phyloP scores from a whole-genome alignment of 1,140 invertebrate species.

The Temnothorax curvispinosus region DNA sequence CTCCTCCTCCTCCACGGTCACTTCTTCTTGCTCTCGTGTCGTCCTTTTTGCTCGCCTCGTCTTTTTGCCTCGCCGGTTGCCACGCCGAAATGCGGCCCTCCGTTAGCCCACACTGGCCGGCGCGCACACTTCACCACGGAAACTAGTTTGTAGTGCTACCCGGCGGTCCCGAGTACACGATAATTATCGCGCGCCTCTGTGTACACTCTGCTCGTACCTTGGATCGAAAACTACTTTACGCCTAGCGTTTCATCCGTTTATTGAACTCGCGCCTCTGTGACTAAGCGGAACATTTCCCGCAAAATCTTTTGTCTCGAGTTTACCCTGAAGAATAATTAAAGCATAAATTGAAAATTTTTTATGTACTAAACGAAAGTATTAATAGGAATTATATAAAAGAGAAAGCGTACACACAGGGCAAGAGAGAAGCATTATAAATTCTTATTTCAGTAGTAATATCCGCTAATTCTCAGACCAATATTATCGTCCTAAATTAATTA shows the following conservation, averaged over 20 bases:
- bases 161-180: slow-evolving; percentile 40
- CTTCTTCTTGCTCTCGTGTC: background rate
- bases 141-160: slow-evolving; percentile 65
- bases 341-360: background rate
- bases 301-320: background rate
- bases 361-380: background rate
- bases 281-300: background rate
- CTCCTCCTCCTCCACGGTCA: background rate
- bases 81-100: slow-evolving; percentile 59
- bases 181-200: slow-evolving; percentile 62
- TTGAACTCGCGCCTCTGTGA: background rate
- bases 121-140: background rate
- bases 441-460: background rate
- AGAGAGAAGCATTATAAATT: background rate
- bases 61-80: slow-evolving; percentile 19
- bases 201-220: background rate
- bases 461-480: background rate
- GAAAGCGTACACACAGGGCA: background rate
- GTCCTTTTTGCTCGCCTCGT: slow-evolving; percentile 6
- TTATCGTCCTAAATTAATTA: background rate
- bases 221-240: slow-evolving; percentile 41
- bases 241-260: background rate
- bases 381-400: background rate
- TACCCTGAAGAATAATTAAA: background rate
- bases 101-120: slow-evolving; percentile 48